These are phyloP conservation scores for Parasteatoda tepidariorum DNA, from an alignment of 1,140 invertebrate species.

Conservation along the genomic window DNA sequence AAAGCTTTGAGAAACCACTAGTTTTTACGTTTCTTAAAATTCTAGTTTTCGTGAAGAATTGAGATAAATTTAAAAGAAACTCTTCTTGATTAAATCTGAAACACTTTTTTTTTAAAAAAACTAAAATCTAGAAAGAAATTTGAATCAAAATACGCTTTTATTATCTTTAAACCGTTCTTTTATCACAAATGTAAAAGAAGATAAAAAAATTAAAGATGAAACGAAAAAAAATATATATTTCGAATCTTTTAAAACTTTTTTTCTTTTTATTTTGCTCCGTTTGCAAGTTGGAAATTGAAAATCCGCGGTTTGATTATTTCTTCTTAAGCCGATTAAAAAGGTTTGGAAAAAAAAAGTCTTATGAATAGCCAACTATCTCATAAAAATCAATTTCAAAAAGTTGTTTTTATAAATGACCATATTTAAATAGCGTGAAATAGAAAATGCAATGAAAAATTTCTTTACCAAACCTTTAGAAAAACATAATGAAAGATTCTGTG, in stretches of 20 bases:
- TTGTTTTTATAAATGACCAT: background rate
- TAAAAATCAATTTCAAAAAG: background rate
- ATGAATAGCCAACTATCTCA: background rate
- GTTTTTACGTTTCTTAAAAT: constrained; percentile 26
- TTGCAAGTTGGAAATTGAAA: constrained; percentile 16
- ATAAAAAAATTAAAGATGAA: background rate
- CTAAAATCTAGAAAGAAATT: background rate
- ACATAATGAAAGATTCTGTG: background rate
- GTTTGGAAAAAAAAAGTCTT: background rate
- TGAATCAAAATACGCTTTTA: background rate
- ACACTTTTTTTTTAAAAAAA: background rate
- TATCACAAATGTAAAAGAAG: background rate
- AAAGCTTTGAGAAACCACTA: constrained; percentile 16
- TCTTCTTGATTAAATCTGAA: background rate
- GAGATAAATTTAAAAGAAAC: constrained; percentile 21
- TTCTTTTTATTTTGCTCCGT: background rate
- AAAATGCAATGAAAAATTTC: background rate
- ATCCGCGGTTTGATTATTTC: constrained; percentile 30
- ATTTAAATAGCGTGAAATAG: background rate
- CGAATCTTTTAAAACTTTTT: background rate
- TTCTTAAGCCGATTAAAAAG: constrained; percentile 7
- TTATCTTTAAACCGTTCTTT: background rate
- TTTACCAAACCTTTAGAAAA: background rate
- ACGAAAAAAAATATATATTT: background rate
- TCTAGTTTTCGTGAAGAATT: background rate